phyloP scores from a whole-genome alignment of 2,113 vertebrate species.

The Papio anubis region DNA sequence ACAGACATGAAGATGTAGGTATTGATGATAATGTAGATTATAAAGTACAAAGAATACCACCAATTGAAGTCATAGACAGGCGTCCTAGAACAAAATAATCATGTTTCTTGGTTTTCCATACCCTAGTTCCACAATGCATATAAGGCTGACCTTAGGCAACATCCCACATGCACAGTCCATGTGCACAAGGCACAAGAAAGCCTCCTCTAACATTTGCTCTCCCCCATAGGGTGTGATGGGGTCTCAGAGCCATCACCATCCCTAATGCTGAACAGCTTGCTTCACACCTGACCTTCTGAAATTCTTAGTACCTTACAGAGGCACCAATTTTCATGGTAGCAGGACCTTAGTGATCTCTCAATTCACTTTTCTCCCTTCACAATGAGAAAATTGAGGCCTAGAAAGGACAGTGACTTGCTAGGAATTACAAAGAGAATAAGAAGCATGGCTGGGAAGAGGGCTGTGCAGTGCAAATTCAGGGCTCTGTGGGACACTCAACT shows the following conservation, averaged over 20 bases:
- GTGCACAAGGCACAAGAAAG: accelerated
- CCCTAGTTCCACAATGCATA: background rate
- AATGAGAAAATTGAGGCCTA: background rate
- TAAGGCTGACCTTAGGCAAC: background rate
- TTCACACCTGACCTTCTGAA: background rate
- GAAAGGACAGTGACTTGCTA: background rate
- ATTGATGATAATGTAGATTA: constrained; percentile 93
- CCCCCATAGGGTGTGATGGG: accelerated
- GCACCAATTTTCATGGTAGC: background rate
- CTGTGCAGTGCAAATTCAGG: background rate
- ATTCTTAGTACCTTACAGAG: background rate
- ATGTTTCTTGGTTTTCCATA: background rate
- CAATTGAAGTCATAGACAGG: constrained; percentile 91
- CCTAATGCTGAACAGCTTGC: background rate
- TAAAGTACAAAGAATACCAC: constrained; percentile 93
- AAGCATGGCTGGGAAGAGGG: background rate
- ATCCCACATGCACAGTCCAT: accelerated
- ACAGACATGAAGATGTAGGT: constrained; percentile 98
- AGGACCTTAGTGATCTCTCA: background rate
- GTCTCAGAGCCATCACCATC: background rate
- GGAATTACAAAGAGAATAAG: background rate
- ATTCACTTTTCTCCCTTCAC: background rate
- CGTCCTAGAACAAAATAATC: constrained; percentile 88
- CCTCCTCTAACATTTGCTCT: background rate
- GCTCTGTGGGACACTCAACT: background rate